These are phyloP conservation scores for Leuciscus idus DNA, from an alignment of 2,113 vertebrate species.

Conservation along the genomic window DNA sequence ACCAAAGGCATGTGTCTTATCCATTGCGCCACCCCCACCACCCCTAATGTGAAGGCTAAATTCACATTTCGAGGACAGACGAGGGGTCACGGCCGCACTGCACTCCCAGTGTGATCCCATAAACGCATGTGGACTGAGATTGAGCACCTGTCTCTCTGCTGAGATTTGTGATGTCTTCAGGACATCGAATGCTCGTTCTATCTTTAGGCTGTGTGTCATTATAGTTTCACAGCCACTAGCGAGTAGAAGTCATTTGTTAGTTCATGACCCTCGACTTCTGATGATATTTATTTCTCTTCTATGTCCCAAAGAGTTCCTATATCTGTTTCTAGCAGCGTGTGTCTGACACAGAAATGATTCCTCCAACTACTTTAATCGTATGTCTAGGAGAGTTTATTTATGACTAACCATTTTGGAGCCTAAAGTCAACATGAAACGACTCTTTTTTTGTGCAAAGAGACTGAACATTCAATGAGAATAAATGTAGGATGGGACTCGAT, in stretches of 20 bases:
- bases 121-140: neutral
- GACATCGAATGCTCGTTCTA: neutral
- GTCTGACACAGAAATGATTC: neutral
- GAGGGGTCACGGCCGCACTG: neutral
- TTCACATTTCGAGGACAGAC: neutral
- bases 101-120: neutral
- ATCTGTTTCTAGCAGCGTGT: slow-evolving; percentile 3
- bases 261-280: neutral
- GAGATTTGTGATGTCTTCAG: neutral
- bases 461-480: neutral
- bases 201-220: neutral
- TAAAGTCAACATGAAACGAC: neutral
- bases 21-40: too few species aligned
- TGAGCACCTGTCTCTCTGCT: neutral
- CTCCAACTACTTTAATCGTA: neutral
- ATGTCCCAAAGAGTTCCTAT: neutral
- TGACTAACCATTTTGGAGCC: neutral
- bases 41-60: neutral
- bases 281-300: neutral
- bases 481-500: neutral
- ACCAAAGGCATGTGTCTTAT: too few species aligned
- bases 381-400: neutral
- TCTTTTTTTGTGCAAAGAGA: neutral
- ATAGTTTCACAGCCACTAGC: neutral
- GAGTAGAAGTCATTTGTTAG: neutral